phyloP scores from a whole-genome alignment of 2,797 vertebrate genomes.

The Enteromius radiatus region DNA sequence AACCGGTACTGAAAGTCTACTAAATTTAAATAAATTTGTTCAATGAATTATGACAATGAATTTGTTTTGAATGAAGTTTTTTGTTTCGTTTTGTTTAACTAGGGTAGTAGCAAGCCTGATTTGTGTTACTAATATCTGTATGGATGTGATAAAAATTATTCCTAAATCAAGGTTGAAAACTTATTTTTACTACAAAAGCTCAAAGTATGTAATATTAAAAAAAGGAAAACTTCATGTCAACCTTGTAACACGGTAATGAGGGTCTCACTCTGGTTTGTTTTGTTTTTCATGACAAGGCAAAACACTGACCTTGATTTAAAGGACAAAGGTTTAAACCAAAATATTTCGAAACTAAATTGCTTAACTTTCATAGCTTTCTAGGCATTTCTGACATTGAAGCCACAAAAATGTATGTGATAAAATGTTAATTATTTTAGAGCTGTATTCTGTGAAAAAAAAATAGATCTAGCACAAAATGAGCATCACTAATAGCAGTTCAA shows the following conservation, averaged over 20 bases:
- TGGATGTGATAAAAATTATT: background rate
- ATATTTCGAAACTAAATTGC: background rate
- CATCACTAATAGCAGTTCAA: background rate
- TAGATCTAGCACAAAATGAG: background rate
- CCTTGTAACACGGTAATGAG: background rate
- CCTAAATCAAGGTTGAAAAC: background rate
- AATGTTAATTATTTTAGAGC: background rate
- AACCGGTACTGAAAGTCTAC: no score
- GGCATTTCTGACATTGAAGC: background rate
- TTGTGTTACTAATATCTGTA: background rate
- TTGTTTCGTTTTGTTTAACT: no score
- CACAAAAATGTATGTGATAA: background rate
- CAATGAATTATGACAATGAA: no score
- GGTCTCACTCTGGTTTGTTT: background rate
- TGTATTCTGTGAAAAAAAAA: background rate
- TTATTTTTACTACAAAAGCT: background rate
- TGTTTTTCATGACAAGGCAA: background rate
- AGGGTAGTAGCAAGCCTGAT: background rate
- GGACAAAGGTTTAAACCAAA: background rate
- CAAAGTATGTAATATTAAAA: background rate
- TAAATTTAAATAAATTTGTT: no score
- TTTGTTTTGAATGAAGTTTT: no score
- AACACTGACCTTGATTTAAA: conserved; percentile 5
- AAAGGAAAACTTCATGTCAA: background rate
- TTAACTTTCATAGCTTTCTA: background rate